Evolutionary conservation across 1,140 invertebrate species (phyloP).

Genomic region (Danaus melanippus): DNA sequence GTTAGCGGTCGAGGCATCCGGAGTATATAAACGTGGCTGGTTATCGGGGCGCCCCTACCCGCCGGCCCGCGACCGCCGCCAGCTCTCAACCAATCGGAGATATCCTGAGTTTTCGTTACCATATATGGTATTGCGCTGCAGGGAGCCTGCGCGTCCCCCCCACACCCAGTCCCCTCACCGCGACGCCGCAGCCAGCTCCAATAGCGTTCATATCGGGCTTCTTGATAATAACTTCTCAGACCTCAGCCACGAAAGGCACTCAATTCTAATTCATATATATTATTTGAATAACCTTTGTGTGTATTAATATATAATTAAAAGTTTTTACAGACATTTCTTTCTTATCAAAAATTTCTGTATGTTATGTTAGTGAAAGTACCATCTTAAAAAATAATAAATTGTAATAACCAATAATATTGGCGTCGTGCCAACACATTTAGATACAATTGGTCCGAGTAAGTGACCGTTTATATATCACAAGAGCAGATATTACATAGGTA

Average conservation of each 20-base stretch:
- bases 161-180: conserved; percentile 21
- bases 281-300: too few species aligned
- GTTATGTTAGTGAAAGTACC: too few species aligned
- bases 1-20: conserved; percentile 48
- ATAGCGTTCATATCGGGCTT: conserved; percentile 46
- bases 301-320: too few species aligned
- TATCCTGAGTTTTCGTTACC: conserved; percentile 65
- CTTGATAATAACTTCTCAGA: conserved; percentile 50
- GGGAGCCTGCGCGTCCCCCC: conserved; percentile 61
- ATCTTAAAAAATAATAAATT: too few species aligned
- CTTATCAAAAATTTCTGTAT: neutral
- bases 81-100: conserved; percentile 57
- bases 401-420: conserved; percentile 20
- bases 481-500: too few species aligned
- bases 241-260: conserved; percentile 1
- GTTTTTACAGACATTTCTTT: too few species aligned
- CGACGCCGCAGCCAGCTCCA: conserved; percentile 18
- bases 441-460: neutral
- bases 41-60: conserved; percentile 63
- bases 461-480: too few species aligned
- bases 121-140: conserved; percentile 70
- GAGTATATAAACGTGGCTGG: conserved; percentile 66
- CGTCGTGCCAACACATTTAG: conserved; percentile 16
- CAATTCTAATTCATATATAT: too few species aligned
- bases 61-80: conserved; percentile 43